Evolutionary conservation across 2,113 vertebrate species (phyloP).

Genomic region (Furnarius figulus): DNA sequence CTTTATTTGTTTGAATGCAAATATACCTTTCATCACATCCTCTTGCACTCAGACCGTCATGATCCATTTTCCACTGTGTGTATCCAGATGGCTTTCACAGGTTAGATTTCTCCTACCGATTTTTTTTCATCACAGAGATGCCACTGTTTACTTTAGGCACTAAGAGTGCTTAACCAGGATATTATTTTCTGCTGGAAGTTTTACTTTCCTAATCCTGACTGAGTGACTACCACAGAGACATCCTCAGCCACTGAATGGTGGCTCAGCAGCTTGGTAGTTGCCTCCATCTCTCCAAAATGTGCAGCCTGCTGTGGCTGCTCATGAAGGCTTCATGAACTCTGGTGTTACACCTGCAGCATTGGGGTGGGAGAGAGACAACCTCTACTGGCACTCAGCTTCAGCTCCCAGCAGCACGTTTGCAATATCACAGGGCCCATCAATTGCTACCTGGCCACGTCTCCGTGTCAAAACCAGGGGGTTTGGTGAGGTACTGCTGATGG

Average conservation of each 20-base stretch:
- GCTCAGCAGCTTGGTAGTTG: background rate
- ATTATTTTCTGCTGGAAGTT: slow-evolving; percentile 25
- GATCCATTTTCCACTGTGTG: slow-evolving; percentile 23
- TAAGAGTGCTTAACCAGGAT: background rate
- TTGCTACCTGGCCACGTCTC: rapidly evolving
- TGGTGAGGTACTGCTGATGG: background rate
- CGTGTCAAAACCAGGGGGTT: background rate
- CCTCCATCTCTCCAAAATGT: background rate
- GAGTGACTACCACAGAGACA: slow-evolving; percentile 11
- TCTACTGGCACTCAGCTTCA: background rate
- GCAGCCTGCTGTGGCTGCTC: background rate
- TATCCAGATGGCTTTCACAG: slow-evolving; percentile 34
- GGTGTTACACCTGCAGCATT: rapidly evolving
- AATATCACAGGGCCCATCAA: rapidly evolving
- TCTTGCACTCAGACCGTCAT: background rate
- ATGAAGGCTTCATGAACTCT: background rate
- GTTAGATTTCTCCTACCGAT: background rate
- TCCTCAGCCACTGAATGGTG: background rate
- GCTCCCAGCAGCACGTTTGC: background rate
- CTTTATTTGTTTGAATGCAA: background rate
- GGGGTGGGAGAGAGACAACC: rapidly evolving
- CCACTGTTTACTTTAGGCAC: background rate
- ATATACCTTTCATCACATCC: background rate
- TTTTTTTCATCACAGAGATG: background rate
- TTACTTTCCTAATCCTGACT: background rate